These are phyloP conservation scores for Oreochromis mossambicus DNA, from an alignment of 2,797 vertebrate species.

Conservation along the genomic window DNA sequence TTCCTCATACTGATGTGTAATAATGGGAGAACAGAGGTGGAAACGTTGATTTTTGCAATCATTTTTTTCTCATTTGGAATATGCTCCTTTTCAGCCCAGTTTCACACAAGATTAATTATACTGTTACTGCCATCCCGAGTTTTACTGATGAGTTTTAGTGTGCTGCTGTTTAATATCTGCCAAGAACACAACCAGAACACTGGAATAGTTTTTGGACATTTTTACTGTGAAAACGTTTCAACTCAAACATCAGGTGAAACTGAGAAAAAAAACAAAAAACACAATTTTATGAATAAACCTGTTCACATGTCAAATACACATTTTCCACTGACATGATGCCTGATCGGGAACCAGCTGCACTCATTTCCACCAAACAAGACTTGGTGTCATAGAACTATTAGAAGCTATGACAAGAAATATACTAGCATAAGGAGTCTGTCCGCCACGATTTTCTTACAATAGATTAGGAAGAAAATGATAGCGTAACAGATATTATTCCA, in stretches of 20 bases:
- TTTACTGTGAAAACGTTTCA: not conserved
- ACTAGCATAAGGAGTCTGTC: not conserved
- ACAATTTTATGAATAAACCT: not conserved
- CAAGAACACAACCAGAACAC: not conserved
- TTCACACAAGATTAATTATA: constrained; percentile 21
- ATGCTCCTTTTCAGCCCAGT: not conserved
- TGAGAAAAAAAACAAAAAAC: not conserved
- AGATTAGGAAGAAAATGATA: not conserved
- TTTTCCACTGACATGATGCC: not conserved
- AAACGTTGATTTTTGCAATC: not conserved
- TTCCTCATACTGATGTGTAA: not conserved
- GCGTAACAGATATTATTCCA: not conserved
- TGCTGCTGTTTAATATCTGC: not conserved
- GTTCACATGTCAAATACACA: not conserved
- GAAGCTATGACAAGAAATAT: not conserved
- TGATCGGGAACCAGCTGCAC: not conserved
- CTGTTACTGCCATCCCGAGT: not conserved
- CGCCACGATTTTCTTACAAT: not conserved
- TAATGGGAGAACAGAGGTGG: not conserved
- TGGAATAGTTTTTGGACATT: not conserved
- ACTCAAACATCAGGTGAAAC: not conserved
- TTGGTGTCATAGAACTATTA: not conserved
- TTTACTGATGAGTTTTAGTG: not conserved
- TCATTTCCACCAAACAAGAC: not conserved
- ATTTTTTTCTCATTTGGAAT: not conserved